phyloP scores from a whole-genome alignment of 92 coral and sea anemone species.

The Scolanthus callimorphus region DNA sequence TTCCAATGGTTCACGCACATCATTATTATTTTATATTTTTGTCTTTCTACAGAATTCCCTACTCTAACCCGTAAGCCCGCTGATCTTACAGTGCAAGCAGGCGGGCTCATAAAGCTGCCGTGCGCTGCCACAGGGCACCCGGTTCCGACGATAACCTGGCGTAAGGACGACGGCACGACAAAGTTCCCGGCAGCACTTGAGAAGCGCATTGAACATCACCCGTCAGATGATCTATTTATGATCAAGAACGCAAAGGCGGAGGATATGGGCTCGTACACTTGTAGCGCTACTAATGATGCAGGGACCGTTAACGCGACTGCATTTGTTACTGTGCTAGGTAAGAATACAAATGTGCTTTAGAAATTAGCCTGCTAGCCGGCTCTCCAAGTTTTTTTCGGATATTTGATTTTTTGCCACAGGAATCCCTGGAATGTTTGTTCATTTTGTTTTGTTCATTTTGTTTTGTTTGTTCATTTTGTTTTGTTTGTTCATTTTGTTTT shows the following conservation, averaged over 20 bases:
- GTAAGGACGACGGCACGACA: constrained; percentile 54
- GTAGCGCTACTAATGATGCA: constrained; percentile 67
- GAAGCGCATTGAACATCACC: constrained; percentile 33
- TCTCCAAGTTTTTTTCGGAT: too few species aligned
- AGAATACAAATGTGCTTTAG: too few species aligned
- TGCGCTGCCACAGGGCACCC: constrained; percentile 77
- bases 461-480: too few species aligned
- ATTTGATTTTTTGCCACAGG: too few species aligned
- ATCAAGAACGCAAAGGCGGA: constrained; percentile 46
- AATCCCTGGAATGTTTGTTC: too few species aligned
- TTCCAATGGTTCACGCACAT: too few species aligned
- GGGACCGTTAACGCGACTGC: constrained; percentile 70
- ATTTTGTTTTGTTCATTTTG: too few species aligned
- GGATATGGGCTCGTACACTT: constrained; percentile 71
- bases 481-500: too few species aligned
- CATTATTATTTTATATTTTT: too few species aligned
- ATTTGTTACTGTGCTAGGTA: constrained; percentile 67
- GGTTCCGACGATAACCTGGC: constrained; percentile 55
- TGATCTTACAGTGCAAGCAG: constrained; percentile 46
- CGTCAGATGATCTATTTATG: constrained; percentile 25
- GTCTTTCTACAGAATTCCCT: constrained; percentile 59
- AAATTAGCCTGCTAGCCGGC: too few species aligned
- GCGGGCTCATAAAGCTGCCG: constrained; percentile 34
- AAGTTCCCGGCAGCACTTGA: constrained; percentile 66
- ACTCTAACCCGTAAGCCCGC: constrained; percentile 26